phyloP scores from a whole-genome alignment of 2,888 invertebrate species.

The Drosophila villosipedis region DNA sequence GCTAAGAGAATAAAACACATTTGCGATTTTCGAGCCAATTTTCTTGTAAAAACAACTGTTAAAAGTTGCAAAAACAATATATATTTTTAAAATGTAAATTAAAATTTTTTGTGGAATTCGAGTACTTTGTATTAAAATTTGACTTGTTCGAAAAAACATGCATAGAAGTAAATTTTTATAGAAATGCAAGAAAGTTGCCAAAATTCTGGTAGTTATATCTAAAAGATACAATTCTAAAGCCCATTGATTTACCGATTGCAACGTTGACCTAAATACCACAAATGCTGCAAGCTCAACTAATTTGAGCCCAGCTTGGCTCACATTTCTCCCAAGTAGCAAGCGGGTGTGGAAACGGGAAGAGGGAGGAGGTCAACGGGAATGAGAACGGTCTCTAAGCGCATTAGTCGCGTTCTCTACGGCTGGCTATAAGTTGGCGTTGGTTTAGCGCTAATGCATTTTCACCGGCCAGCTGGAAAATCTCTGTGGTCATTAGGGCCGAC shows the following conservation, averaged over 20 bases:
- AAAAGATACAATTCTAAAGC: slow-evolving; percentile 24
- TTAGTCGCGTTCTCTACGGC: slow-evolving; percentile 59
- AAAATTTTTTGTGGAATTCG: background rate
- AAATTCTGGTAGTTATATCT: background rate
- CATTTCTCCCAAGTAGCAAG: slow-evolving; percentile 13
- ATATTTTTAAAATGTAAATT: background rate
- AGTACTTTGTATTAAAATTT: background rate
- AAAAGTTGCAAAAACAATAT: background rate
- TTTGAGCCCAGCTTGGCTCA: slow-evolving; percentile 45
- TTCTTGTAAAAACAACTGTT: background rate
- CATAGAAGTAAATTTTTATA: slow-evolving; percentile 5
- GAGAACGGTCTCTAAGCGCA: slow-evolving; percentile 64
- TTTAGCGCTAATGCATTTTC: slow-evolving; percentile 65
- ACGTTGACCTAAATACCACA: slow-evolving; percentile 68
- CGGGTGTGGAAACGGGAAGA: background rate
- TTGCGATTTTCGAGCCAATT: background rate
- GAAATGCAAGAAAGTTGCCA: slow-evolving; percentile 13
- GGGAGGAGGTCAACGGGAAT: background rate
- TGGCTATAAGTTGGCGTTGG: slow-evolving; percentile 34
- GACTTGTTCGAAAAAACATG: too few species aligned
- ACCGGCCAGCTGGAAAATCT: slow-evolving; percentile 73
- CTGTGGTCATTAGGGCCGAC: slow-evolving; percentile 68
- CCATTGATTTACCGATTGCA: slow-evolving; percentile 60
- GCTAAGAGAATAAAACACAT: background rate
- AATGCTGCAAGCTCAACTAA: slow-evolving; percentile 36